These are phyloP conservation scores for Paramuricea clavata DNA, from an alignment of 92 coral and sea anemone species.

Conservation along the genomic window DNA sequence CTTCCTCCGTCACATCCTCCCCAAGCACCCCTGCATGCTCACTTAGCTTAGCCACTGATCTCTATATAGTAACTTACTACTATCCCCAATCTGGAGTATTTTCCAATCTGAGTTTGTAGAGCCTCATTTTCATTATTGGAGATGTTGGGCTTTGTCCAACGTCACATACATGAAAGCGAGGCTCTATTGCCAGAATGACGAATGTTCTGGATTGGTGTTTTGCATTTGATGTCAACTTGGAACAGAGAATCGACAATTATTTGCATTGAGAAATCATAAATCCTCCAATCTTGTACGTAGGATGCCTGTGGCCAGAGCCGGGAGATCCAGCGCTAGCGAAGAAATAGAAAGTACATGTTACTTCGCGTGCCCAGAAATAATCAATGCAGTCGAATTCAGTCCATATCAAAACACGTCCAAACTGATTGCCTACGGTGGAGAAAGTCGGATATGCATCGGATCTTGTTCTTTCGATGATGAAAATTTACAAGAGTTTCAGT, in stretches of 20 bases:
- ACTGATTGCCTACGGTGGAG: conserved; percentile 92
- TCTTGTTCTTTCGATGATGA: conserved; percentile 87
- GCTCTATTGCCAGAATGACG: too few relatives aligned
- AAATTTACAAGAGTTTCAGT: conserved; percentile 78
- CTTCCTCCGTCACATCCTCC: too few relatives aligned
- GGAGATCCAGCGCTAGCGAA: conserved; percentile 39
- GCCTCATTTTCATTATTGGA: too few relatives aligned
- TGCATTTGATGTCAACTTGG: background rate
- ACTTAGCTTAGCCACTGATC: too few relatives aligned
- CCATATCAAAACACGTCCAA: conserved; percentile 82
- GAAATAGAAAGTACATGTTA: conserved; percentile 79
- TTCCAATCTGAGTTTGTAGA: too few relatives aligned
- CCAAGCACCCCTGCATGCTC: too few relatives aligned
- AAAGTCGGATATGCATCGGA: conserved; percentile 79
- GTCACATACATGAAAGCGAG: too few relatives aligned
- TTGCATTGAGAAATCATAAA: background rate
- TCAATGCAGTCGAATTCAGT: conserved; percentile 89
- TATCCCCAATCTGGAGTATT: too few relatives aligned
- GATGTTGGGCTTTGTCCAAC: too few relatives aligned
- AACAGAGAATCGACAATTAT: too few relatives aligned
- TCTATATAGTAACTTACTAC: too few relatives aligned
- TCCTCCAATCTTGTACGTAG: background rate
- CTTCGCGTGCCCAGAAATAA: conserved; percentile 84
- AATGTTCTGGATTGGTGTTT: too few relatives aligned
- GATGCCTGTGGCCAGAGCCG: conserved; percentile 23